phyloP scores from a whole-genome alignment of 1,140 invertebrate species.

The Meloidogyne chitwoodi region DNA sequence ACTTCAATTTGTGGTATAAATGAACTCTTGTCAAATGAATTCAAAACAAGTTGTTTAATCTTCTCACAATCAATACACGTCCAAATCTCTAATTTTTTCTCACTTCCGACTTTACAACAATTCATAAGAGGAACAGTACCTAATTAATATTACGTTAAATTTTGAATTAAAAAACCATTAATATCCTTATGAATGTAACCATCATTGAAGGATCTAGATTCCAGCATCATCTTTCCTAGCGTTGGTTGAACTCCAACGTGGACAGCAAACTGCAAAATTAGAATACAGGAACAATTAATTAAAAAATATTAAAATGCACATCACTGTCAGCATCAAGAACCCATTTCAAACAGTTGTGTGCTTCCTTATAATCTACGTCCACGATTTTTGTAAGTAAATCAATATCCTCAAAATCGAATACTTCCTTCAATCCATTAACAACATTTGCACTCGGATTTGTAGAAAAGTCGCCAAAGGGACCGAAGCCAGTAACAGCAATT shows the following conservation, averaged over 20 bases:
- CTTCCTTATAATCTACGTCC: constrained; percentile 24
- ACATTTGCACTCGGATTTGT: constrained; percentile 23
- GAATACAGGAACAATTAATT: no score
- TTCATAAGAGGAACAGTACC: constrained; percentile 22
- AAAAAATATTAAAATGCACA: neutral
- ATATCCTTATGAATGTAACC: constrained; percentile 22
- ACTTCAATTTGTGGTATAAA: constrained; percentile 17
- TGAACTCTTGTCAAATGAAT: neutral
- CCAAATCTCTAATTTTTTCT: neutral
- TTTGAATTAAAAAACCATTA: constrained; percentile 14
- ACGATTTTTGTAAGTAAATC: constrained; percentile 22
- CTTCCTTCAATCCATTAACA: constrained; percentile 6
- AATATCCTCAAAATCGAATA: neutral
- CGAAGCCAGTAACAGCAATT: constrained; percentile 24
- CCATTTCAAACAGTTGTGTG: constrained; percentile 3
- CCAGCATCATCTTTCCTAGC: neutral
- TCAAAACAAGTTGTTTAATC: neutral
- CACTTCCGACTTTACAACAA: constrained; percentile 11
- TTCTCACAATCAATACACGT: constrained; percentile 21
- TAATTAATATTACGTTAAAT: neutral
- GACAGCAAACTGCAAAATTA: constrained; percentile 27
- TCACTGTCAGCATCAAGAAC: neutral
- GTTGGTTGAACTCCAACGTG: constrained; percentile 29
- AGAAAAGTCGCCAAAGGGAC: constrained; percentile 20
- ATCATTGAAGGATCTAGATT: constrained; percentile 18